Evolutionary conservation across 2,113 vertebrate genomes (phyloP), one percentile per base, ranked within the genome.

Genomic region (Orthonyx spaldingii): DNA sequence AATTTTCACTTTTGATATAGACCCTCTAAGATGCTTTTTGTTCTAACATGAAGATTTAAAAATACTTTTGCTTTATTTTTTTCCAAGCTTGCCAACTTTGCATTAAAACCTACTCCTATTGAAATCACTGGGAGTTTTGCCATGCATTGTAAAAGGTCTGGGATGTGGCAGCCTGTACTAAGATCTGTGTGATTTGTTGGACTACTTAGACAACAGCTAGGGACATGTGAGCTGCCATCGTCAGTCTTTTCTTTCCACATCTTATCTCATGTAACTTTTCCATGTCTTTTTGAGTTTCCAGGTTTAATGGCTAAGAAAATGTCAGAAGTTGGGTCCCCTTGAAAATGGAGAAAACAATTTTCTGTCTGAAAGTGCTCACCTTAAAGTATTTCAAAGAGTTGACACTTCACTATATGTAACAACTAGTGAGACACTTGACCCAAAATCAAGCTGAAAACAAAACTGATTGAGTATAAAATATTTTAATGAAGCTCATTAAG

Each of bases 1-100:
- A 96, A 81, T 92, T 93, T 94, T 96, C 90, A 89, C 91, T 94
- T 93, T 92, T 96, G 75, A 80, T 91, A 93, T n/a, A 93, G 37
- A 91, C 35, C 33, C n/a, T 86, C 32, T 75, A 46, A 87, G 83
- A 81, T 66, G 41, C 39, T 47, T 90, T 94, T 90, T 94, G 52
- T 96, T 92, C 77, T 60, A 55, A 53, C 22, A 32, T 2, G 47
- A 77, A 93, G 63, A 72, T 57, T 93, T 93, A 64, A 91, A 93
- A 89, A 94, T 89, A 89, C 24, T 59, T 85, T 8, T 92, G 32
- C 20, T 71, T 84, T 60, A 74, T 57, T 87, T 91, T 81, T 87
- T 91, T 60, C 77, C 41, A 63, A 78, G 76, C 53, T 87, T 84
- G 75, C 47, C 68, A 64, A 39, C 17, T 89, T 84, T 61, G 24